Percentiles rank a stretch among this genome's conserved stretches.
Conservation (phyloP, 2,888 invertebrate genomes). For the Hybos culiciformis region DNA sequence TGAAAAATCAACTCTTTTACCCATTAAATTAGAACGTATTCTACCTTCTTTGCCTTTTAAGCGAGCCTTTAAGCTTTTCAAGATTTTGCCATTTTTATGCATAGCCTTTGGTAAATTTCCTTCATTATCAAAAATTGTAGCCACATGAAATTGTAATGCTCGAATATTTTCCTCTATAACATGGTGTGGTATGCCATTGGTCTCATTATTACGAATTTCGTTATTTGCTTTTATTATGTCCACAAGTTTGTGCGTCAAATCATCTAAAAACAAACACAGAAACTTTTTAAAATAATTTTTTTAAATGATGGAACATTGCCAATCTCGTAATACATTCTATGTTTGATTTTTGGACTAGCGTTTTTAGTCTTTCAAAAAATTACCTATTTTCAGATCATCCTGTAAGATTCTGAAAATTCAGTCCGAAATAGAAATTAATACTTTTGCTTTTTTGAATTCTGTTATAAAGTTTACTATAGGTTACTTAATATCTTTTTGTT, state of each 20-base stretch:
- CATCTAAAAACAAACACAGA: no score
- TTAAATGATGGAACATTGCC: no score
- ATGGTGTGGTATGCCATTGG: slow-evolving; percentile 49
- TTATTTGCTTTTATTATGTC: slow-evolving; percentile 53
- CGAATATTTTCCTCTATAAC: slow-evolving; percentile 47
- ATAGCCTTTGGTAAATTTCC: slow-evolving; percentile 44
- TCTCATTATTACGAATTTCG: slow-evolving; percentile 44
- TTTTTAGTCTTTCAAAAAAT: no score
- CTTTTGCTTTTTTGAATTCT: no score
- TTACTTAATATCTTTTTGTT: no score
- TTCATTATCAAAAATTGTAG: slow-evolving; percentile 50
- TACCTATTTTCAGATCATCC: no score
- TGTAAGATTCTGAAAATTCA: no score
- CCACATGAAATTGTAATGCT: slow-evolving; percentile 51
- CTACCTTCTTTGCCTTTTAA: slow-evolving; percentile 51
- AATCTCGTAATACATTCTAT: no score
- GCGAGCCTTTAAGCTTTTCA: slow-evolving; percentile 49
- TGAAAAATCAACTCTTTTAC: slow-evolving; percentile 54
- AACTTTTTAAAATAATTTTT: no score
- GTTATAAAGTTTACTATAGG: no score
- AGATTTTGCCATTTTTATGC: slow-evolving; percentile 50
- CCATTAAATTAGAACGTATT: slow-evolving; percentile 54
- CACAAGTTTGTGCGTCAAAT: slow-evolving; percentile 51
- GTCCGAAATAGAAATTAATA: no score
- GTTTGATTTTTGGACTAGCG: no score